These are phyloP conservation scores for Thera britannica DNA, from an alignment of 2,888 invertebrate genomes.

Conservation along the genomic window DNA sequence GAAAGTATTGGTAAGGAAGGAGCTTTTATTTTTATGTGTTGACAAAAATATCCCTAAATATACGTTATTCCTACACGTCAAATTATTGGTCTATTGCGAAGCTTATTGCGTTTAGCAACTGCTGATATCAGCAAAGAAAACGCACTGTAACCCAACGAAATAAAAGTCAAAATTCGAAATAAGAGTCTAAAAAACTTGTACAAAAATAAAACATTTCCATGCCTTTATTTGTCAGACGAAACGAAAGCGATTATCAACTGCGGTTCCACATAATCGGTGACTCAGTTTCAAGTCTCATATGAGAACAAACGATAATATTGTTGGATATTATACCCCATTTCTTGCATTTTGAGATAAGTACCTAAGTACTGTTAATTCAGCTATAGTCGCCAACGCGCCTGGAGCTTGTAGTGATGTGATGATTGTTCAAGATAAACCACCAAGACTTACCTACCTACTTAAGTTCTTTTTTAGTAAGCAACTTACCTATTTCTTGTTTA, in stretches of 20 bases:
- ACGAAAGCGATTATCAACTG: conserved; percentile 27
- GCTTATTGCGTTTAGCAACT: background rate
- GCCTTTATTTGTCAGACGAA: conserved; percentile 25
- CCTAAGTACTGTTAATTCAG: conserved; percentile 40
- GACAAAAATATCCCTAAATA: conserved; percentile 32
- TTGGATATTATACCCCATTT: conserved; percentile 35
- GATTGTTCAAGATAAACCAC: background rate
- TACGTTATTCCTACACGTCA: conserved; percentile 4
- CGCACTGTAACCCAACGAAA: too few species aligned
- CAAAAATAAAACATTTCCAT: conserved; percentile 7
- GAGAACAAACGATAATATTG: conserved; percentile 43
- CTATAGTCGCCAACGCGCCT: conserved; percentile 38
- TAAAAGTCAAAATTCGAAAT: background rate
- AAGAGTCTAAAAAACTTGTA: background rate
- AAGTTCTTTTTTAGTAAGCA: too few species aligned
- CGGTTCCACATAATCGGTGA: conserved; percentile 35
- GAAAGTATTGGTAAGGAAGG: conserved; percentile 14
- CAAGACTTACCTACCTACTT: too few species aligned
- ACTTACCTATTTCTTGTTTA: too few species aligned
- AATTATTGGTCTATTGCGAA: background rate
- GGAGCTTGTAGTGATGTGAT: conserved; percentile 26
- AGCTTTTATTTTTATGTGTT: conserved; percentile 20
- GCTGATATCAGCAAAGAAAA: too few species aligned
- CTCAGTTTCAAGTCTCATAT: conserved; percentile 32
- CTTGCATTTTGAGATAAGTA: conserved; percentile 38